Evolutionary conservation across 2,888 invertebrate genomes (phyloP), one percentile per base, ranked within the genome.

Genomic region (Chromoteleia sp.): DNA sequence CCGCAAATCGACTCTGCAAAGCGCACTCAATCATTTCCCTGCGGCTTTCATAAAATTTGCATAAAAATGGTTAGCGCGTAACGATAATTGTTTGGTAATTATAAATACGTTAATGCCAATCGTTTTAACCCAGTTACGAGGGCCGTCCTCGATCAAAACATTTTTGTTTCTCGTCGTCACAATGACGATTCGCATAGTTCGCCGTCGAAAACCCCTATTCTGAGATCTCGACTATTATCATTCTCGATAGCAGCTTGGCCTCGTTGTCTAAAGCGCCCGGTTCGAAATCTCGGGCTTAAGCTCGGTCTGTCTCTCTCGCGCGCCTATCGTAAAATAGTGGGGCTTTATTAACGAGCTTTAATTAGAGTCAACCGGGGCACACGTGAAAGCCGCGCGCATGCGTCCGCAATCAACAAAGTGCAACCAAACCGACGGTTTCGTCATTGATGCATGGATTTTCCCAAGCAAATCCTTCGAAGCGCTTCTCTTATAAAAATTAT

Each of bases 281-380:
- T 50, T 63, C 70, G 71, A 82, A 82, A 82, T 82, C 82, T 82
- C 82, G 58, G 77, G 79, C 68, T 85, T 79, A 77, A 81, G 74
- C 75, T 78, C 63, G 17, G n/a, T 30, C 41, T 41, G 45, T 59
- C 74, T 68, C 80, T 61, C 58, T 52, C 45, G 39, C 19, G 36
- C 33, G 25, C 14, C 65, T 41, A 68, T 79, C 73, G 83, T 77
- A 79, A 86, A 86, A 87, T 88, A 86, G 85, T 67, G 80, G 68
- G 83, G 85, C 86, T 88, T 87, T 87, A 88, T 88, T 88, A 88
- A 87, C 86, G 87, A 84, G 87, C 84, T 87, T 88, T 88, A 88
- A 88, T 88, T 88, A 87, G 87, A 85, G 87, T 85, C 85, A 84
- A 84, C 82, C 83, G 70, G 63, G 76, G 73, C 83, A 81, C 67